Conservation (phyloP, 2,113 vertebrate species). For the Tychaedon coryphoeus region DNA sequence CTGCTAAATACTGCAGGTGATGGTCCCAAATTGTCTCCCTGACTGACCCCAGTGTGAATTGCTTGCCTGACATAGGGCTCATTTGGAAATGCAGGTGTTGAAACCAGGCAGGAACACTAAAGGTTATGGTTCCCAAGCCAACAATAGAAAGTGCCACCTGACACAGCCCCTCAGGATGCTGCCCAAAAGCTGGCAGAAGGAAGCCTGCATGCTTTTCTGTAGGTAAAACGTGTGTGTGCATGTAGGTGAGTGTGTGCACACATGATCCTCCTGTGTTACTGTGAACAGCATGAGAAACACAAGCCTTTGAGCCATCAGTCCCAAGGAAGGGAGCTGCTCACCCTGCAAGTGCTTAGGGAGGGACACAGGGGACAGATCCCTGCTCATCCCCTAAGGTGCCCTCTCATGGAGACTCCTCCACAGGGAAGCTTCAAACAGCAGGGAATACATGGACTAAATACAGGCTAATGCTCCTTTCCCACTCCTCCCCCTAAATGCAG, state of each 20-base stretch:
- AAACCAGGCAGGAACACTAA: neutral
- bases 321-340: neutral
- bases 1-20: neutral
- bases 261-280: neutral
- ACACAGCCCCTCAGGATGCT: neutral
- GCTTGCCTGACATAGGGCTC: neutral
- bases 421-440: neutral
- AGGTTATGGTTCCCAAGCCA: neutral
- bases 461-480: neutral
- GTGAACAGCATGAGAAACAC: neutral
- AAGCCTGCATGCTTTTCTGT: neutral
- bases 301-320: neutral
- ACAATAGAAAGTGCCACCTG: neutral
- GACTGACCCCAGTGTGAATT: neutral
- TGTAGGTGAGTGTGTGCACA: neutral
- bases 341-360: neutral
- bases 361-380: fast-evolving
- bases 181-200: neutral
- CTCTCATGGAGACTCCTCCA: neutral
- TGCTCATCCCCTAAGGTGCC: neutral
- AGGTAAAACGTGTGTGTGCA: neutral
- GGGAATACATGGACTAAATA: neutral
- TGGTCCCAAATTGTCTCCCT: neutral
- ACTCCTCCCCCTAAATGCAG: neutral
- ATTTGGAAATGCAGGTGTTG: neutral